Evolutionary conservation across 2,888 invertebrate genomes (phyloP).

Genomic region (Stictocephala bisonia): DNA sequence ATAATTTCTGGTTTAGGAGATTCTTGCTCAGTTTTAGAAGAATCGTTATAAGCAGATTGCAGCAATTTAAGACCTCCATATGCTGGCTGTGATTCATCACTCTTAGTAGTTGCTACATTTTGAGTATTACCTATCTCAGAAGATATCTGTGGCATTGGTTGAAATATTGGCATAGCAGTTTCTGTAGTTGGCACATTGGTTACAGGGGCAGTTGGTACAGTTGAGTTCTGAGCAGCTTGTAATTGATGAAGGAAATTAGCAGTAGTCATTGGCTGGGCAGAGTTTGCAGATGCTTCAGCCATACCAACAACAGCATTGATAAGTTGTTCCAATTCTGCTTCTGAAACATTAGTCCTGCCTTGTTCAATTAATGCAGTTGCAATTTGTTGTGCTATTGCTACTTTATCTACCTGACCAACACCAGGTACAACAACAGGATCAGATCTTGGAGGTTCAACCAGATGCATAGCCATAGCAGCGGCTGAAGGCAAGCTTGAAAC

Average conservation of each 20-base stretch:
- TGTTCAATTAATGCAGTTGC: slow-evolving; percentile 82
- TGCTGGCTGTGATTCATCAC: not conserved
- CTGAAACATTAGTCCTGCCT: slow-evolving; percentile 83
- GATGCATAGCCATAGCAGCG: not conserved
- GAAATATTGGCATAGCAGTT: not conserved
- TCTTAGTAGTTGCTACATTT: no score
- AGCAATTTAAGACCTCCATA: slow-evolving; percentile 51
- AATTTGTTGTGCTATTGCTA: slow-evolving; percentile 83
- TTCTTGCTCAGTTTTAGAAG: slow-evolving; percentile 23
- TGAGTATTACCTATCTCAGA: no score
- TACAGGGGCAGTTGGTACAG: not conserved
- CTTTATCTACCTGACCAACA: slow-evolving; percentile 80
- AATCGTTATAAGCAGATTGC: slow-evolving; percentile 59
- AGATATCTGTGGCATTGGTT: no score
- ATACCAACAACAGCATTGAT: slow-evolving; percentile 83
- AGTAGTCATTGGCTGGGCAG: slow-evolving; percentile 28
- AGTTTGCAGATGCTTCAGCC: slow-evolving; percentile 67
- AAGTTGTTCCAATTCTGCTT: slow-evolving; percentile 81
- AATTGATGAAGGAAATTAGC: slow-evolving; percentile 36
- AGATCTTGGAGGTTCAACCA: slow-evolving; percentile 51
- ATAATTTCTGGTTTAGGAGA: slow-evolving; percentile 8
- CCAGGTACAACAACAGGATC: slow-evolving; percentile 72
- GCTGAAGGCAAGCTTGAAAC: no score
- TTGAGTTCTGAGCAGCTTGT: not conserved
- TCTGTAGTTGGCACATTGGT: not conserved